Conservation (phyloP, 2,888 invertebrate genomes). For the Pseudococcus longispinus region DNA sequence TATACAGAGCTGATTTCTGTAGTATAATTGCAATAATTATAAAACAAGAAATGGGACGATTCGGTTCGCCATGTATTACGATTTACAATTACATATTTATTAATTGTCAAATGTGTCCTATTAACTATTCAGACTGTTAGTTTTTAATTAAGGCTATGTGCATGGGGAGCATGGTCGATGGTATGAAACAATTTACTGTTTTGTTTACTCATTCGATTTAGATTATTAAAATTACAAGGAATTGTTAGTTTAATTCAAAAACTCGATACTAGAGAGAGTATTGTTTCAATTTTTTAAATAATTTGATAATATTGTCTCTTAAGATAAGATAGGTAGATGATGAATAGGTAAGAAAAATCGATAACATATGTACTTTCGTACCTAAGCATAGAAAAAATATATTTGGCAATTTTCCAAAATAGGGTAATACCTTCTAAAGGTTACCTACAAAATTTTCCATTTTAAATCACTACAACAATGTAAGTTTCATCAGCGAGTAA, state of each 20-base stretch:
- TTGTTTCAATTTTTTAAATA: neutral
- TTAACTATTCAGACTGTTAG: neutral
- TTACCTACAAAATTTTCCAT: neutral
- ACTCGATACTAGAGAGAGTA: neutral
- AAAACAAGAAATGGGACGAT: neutral
- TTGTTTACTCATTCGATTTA: neutral
- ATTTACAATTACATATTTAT: neutral
- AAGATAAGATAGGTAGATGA: neutral
- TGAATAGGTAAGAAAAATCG: neutral
- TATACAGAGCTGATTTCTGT: neutral
- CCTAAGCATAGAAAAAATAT: neutral
- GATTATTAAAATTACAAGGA: neutral
- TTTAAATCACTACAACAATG: neutral
- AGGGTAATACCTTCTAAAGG: neutral
- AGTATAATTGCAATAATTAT: neutral
- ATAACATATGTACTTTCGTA: too few species aligned
- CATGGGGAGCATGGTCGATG: neutral
- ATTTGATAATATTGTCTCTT: neutral
- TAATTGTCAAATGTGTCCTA: slow-evolving; percentile 3
- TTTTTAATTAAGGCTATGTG: neutral
- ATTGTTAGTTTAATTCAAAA: neutral
- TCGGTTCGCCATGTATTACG: neutral
- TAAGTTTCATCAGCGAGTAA: neutral
- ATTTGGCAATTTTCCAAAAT: neutral
- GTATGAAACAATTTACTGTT: neutral